Base-by-base conservation (phyloP, 2,113 vertebrate species). In the Cyanocitta stelleri region DNA sequence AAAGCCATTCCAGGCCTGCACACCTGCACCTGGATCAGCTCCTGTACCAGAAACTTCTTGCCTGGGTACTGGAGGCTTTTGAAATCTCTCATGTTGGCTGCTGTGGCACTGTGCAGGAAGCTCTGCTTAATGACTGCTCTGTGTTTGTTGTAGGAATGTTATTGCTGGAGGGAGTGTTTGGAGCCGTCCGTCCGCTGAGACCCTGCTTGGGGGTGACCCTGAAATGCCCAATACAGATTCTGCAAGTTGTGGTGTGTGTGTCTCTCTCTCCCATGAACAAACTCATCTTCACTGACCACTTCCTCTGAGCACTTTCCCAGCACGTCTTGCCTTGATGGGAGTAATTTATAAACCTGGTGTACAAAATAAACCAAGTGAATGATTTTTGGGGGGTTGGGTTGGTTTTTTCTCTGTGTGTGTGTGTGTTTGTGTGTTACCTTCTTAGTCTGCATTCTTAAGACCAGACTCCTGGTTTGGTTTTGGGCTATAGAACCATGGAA, bases 341-440 rank as follows among this genome's bases (percentile, higher is more conserved):
- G 11, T 56, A 26, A 72, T 37, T 92, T 54, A 41, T 88, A 74
- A 90, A 62, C 26, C 67, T 49, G 39, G 30, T 77, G 46, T 48
- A 66, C 49, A n/a, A 82, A 97, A 96, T 96, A 96, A 96, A 94
- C 33, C 16, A 18, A 66, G 32, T 52, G 58, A 86, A 64, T 61
- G 27, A 16, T 32, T 16, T 23, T 43, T 18, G 2, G 41, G 20
- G 6, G 26, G 22, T 20, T 37, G 32, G 26, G 21, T 16, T 43
- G 7, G 3, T 6, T 32, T 6, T 41, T 9, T 64, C 7, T 44
- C 11, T 11, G 14, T 30, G 20, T 37, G 30, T 54, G 10, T 56
- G 30, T 27, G 24, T 14, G 21, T 26, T 35, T 61, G 24, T 35
- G 51, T 48, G 8, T 87, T 84, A 46, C 23, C 33, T 74, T 44